These are phyloP conservation scores for Lepidurus couesii DNA, from an alignment of 1,140 invertebrate species.

Conservation along the genomic window DNA sequence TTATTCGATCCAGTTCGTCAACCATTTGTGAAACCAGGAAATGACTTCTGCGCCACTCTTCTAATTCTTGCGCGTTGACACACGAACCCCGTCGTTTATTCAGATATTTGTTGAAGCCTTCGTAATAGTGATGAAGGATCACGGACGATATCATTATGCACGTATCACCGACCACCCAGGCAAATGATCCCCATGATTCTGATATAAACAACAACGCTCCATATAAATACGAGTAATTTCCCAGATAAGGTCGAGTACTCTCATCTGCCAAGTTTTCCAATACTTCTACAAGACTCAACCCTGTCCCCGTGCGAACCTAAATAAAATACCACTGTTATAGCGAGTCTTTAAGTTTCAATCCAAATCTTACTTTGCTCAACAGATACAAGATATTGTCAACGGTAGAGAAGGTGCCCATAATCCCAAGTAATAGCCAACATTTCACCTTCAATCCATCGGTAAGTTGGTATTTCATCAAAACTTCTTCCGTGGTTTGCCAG, in stretches of 20 bases:
- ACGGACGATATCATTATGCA: neutral
- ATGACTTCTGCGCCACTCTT: constrained; percentile 8
- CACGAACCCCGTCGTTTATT: neutral
- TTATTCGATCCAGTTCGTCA: constrained; percentile 9
- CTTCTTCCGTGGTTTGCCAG: neutral
- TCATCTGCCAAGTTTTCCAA: neutral
- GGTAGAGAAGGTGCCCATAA: neutral
- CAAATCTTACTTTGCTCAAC: neutral
- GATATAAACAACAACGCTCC: neutral
- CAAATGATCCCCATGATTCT: neutral
- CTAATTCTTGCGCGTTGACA: neutral
- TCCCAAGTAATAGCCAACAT: neutral
- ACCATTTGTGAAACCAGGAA: neutral
- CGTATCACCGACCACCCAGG: neutral
- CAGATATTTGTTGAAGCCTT: neutral
- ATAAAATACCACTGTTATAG: neutral
- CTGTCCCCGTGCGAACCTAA: neutral
- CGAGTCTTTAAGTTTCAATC: neutral
- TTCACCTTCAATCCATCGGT: neutral
- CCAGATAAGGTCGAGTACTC: neutral
- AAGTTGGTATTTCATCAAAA: neutral
- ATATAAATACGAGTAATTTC: neutral
- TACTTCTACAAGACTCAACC: neutral
- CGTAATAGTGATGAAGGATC: neutral
- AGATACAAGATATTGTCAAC: neutral